Evolutionary conservation across 2,888 invertebrate genomes (phyloP).

Genomic region (Pediacus dermestoides): DNA sequence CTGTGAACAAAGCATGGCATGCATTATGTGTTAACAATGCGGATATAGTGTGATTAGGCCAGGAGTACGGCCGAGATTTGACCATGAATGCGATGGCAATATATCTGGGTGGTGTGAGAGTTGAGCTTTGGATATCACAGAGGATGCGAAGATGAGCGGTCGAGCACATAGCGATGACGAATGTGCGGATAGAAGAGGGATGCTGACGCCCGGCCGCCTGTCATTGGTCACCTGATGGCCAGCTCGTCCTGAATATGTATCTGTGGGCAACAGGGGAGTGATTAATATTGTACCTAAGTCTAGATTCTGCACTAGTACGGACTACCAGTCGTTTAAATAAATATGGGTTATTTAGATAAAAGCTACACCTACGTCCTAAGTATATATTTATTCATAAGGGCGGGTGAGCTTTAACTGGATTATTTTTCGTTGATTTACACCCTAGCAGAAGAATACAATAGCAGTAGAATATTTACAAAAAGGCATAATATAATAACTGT

Average conservation of each 20-base stretch:
- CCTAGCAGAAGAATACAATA: too few relatives aligned
- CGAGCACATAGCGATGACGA: conserved; percentile 36
- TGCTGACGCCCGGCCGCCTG: conserved; percentile 33
- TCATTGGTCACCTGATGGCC: conserved; percentile 41
- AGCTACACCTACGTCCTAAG: too few relatives aligned
- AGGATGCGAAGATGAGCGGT: conserved; percentile 39
- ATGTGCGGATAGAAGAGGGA: conserved; percentile 27
- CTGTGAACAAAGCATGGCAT: conserved; percentile 7
- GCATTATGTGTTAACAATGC: conserved; percentile 10
- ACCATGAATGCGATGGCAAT: background rate
- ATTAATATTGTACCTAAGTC: too few relatives aligned
- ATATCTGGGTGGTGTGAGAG: background rate
- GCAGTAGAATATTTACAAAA: too few relatives aligned
- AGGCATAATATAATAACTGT: too few relatives aligned
- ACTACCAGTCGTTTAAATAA: too few relatives aligned
- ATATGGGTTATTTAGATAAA: too few relatives aligned
- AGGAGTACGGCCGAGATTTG: background rate
- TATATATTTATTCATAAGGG: too few relatives aligned
- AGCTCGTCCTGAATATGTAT: conserved; percentile 45
- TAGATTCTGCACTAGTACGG: too few relatives aligned
- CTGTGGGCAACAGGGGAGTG: too few relatives aligned
- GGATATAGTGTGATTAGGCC: conserved; percentile 10
- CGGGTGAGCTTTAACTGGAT: too few relatives aligned
- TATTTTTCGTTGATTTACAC: too few relatives aligned
- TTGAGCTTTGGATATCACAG: conserved; percentile 35